phyloP scores from a whole-genome alignment of 2,113 vertebrate genomes.

The Panthera tigris region DNA sequence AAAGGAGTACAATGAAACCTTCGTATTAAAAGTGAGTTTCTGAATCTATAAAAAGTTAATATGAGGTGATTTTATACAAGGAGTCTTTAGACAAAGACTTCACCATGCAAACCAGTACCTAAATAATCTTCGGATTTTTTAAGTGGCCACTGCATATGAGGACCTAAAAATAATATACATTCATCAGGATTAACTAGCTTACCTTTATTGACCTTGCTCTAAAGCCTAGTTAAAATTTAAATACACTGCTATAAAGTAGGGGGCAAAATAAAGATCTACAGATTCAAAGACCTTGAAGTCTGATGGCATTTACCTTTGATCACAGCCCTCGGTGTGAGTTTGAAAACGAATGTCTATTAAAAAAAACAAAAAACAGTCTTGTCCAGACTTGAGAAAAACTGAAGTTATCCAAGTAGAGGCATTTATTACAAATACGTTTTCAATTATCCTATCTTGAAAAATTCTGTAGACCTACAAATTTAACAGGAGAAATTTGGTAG shows the following conservation, averaged over 20 bases:
- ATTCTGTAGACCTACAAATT: neutral
- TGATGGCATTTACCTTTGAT: neutral
- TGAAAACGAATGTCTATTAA: neutral
- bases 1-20: neutral
- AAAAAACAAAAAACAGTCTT: neutral
- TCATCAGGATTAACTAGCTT: neutral
- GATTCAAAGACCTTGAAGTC: neutral
- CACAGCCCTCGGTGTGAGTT: neutral
- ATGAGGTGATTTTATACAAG: neutral
- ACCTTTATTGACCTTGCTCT: neutral
- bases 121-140: constrained; percentile 5
- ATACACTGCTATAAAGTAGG: neutral
- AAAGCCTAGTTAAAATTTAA: constrained; percentile 53
- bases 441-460: constrained; percentile 32
- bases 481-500: neutral
- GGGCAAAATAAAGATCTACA: neutral
- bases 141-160: neutral
- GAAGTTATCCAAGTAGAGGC: neutral
- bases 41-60: neutral
- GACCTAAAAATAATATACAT: neutral
- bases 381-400: neutral
- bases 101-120: neutral
- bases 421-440: neutral
- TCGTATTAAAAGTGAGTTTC: neutral
- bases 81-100: neutral